phyloP scores from a whole-genome alignment of 1,140 invertebrate species.

The Lanistes nyassanus region DNA sequence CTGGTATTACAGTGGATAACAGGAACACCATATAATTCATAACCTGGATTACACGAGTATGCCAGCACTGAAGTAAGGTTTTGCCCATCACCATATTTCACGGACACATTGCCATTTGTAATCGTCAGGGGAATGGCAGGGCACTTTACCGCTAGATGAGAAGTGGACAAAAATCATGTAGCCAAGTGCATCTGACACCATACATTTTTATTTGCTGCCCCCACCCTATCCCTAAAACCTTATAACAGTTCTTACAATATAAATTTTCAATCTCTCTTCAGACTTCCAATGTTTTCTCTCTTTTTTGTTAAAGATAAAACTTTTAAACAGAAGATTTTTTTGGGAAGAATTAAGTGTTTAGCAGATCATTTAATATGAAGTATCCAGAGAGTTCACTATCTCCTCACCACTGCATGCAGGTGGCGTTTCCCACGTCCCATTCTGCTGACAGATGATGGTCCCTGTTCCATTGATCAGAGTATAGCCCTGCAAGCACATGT shows the following conservation, averaged over 20 bases:
- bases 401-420: constrained; percentile 35
- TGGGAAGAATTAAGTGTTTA: too few species aligned
- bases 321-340: too few species aligned
- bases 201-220: too few species aligned
- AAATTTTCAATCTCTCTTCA: too few species aligned
- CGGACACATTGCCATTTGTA: neutral
- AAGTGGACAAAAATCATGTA: too few species aligned
- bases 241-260: too few species aligned
- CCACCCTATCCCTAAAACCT: too few species aligned
- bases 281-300: too few species aligned
- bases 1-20: constrained; percentile 25
- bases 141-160: neutral
- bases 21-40: constrained; percentile 26
- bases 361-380: too few species aligned
- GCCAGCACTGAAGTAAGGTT: constrained; percentile 16
- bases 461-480: neutral
- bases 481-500: constrained; percentile 33
- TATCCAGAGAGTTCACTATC: too few species aligned
- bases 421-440: constrained; percentile 33
- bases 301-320: too few species aligned
- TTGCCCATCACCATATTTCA: neutral
- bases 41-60: constrained; percentile 32
- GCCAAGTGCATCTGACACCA: too few species aligned
- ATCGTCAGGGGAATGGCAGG: neutral
- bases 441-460: constrained; percentile 27